Evolutionary conservation across 2,113 vertebrate species (phyloP).

Genomic region (Nycticebus coucang): DNA sequence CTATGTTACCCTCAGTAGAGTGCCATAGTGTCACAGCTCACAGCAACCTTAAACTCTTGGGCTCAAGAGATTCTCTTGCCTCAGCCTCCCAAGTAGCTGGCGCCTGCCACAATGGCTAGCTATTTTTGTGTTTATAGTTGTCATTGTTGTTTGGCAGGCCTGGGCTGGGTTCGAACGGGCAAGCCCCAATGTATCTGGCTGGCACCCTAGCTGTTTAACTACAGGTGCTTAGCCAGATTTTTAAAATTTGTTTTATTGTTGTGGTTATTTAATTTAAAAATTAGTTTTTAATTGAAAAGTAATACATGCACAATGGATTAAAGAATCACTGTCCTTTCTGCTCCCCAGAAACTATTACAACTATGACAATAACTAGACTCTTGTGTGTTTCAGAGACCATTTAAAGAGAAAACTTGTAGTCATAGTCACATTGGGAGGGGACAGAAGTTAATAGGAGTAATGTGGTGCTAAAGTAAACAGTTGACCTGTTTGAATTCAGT

Average conservation of each 20-base stretch:
- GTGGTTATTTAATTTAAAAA: not conserved
- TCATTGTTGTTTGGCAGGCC: no score
- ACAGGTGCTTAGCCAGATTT: not conserved
- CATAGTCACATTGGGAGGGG: not conserved
- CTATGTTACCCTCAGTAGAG: no score
- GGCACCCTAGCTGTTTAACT: no score
- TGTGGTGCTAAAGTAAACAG: not conserved
- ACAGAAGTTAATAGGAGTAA: not conserved
- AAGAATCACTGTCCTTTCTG: not conserved
- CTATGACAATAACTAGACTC: not conserved
- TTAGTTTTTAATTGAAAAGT: not conserved
- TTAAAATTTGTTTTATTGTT: not conserved
- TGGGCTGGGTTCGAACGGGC: no score
- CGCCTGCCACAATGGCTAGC: no score
- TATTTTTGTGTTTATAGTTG: no score
- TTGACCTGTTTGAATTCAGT: not conserved
- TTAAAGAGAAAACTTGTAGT: not conserved
- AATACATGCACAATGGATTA: not conserved
- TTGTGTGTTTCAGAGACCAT: not conserved
- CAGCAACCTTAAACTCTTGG: no score
- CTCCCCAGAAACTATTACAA: not conserved
- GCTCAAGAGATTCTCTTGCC: no score
- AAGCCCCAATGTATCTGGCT: no score
- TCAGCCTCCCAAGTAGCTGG: no score
- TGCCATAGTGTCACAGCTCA: no score